Percentiles rank a stretch among this genome's conserved stretches.
Evolutionary conservation across 2,113 vertebrate genomes (phyloP).

Genomic region (Setophaga coronata): DNA sequence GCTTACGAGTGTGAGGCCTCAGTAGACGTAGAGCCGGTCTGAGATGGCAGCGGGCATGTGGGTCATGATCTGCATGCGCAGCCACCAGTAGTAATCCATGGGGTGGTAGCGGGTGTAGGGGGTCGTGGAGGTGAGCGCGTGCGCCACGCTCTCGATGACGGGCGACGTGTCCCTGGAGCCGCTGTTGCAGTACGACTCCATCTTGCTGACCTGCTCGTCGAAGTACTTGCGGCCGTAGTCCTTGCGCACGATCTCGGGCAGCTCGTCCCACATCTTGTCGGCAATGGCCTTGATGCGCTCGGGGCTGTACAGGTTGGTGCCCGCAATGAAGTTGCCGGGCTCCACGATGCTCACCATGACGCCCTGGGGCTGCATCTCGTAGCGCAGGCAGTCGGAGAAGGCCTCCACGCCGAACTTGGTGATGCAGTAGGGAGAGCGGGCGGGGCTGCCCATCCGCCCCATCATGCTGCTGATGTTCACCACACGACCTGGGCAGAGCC

Average conservation of each 20-base stretch:
- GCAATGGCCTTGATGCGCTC: slow-evolving; percentile 78
- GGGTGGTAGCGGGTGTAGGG: slow-evolving; percentile 82
- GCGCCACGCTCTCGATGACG: slow-evolving; percentile 69
- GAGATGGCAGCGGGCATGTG: slow-evolving; percentile 77
- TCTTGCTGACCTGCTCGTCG: slow-evolving; percentile 74
- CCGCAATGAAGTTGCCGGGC: slow-evolving; percentile 80
- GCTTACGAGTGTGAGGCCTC: background rate
- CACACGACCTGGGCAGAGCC: slow-evolving; percentile 57
- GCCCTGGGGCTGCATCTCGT: slow-evolving; percentile 77
- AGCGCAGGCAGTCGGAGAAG: slow-evolving; percentile 81
- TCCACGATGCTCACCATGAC: slow-evolving; percentile 82
- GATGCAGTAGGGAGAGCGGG: slow-evolving; percentile 79
- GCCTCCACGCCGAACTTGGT: slow-evolving; percentile 82
- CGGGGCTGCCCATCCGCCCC: slow-evolving; percentile 77
- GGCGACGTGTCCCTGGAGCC: slow-evolving; percentile 72
- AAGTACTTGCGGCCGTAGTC: slow-evolving; percentile 81
- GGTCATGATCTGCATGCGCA: slow-evolving; percentile 82
- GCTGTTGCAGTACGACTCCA: slow-evolving; percentile 75
- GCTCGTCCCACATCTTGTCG: slow-evolving; percentile 78
- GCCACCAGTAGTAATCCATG: slow-evolving; percentile 86
- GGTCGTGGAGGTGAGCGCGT: slow-evolving; percentile 67
- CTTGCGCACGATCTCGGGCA: slow-evolving; percentile 74
- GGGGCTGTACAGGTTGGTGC: slow-evolving; percentile 77
- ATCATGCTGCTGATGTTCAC: slow-evolving; percentile 84
- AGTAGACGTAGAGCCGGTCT: slow-evolving; percentile 77